Evolutionary conservation across 2,888 invertebrate species (phyloP), one percentile per base, ranked within the genome.

Genomic region (Zhuqinia jingwanae): DNA sequence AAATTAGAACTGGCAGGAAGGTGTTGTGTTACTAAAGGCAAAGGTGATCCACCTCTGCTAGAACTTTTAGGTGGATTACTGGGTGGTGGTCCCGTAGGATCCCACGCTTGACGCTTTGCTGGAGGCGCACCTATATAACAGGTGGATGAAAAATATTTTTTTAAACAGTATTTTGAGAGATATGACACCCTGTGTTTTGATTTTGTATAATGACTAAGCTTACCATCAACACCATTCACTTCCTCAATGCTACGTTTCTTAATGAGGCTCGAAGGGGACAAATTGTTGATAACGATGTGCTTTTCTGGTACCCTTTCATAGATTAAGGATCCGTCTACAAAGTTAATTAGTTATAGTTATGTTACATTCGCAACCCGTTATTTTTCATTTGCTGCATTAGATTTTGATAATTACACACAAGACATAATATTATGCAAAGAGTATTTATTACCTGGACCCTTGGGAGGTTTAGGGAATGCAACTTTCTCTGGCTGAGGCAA

Each of bases 381-480:
- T n/a, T n/a, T n/a, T n/a, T n/a, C n/a, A n/a, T n/a, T n/a, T n/a
- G n/a, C n/a, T n/a, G n/a, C n/a, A n/a, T n/a, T n/a, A n/a, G n/a
- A n/a, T n/a, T n/a, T n/a, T n/a, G n/a, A n/a, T n/a, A n/a, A n/a
- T n/a, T n/a, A n/a, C n/a, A n/a, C n/a, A n/a, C n/a, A n/a, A n/a
- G n/a, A n/a, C n/a, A n/a, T n/a, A n/a, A n/a, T n/a, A n/a, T n/a
- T n/a, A n/a, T n/a, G n/a, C n/a, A n/a, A n/a, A n/a, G n/a, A n/a
- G n/a, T n/a, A n/a, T 36, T 6, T 36, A 36, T 42, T 73, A 95
- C 95, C 96, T 88, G 96, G 96, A 87, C 96, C 97, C 93, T 97
- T 97, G 70, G 97, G 97, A 90, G 97, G 97, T 93, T 96, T 96
- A 80, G 97, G 97, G 93, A 97, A 98, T 91, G 96, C 96, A 90